Evolutionary conservation across 2,113 vertebrate genomes (phyloP).

Genomic region (Emydocephalus ijimae): DNA sequence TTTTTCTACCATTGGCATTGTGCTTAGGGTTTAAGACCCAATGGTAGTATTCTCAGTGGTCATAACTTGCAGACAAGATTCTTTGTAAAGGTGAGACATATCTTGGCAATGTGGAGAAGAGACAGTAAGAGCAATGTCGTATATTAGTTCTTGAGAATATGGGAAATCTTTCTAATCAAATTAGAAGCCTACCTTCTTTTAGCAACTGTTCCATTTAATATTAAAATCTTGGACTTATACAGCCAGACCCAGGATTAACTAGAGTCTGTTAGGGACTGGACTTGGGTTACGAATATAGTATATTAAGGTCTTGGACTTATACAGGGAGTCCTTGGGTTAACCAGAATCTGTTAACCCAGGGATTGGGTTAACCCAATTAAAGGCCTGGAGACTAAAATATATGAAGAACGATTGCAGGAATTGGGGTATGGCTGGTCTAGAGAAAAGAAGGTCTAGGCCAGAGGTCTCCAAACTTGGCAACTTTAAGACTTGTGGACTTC

Average conservation of each 20-base stretch:
- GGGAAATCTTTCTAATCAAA: neutral
- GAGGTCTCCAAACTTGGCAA: no score
- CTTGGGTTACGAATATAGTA: no score
- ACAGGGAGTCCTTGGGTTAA: no score
- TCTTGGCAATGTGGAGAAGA: neutral
- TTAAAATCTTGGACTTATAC: constrained; percentile 27
- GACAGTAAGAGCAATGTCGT: neutral
- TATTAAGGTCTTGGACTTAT: no score
- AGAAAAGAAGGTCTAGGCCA: neutral
- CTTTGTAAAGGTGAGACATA: neutral
- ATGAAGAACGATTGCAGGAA: neutral
- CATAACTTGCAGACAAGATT: neutral
- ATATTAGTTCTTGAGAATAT: constrained; percentile 34
- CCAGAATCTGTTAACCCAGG: neutral
- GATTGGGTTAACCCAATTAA: neutral
- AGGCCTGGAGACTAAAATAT: neutral
- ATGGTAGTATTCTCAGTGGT: neutral
- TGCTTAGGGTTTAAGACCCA: neutral
- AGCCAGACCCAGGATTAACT: no score
- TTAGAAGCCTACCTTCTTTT: constrained; percentile 38
- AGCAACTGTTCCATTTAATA: constrained; percentile 55
- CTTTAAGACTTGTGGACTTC: no score
- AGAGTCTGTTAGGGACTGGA: no score
- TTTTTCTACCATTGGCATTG: neutral
- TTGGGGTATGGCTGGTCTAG: neutral